Conservation (phyloP, 2,113 vertebrate species). For the Solea solea region DNA sequence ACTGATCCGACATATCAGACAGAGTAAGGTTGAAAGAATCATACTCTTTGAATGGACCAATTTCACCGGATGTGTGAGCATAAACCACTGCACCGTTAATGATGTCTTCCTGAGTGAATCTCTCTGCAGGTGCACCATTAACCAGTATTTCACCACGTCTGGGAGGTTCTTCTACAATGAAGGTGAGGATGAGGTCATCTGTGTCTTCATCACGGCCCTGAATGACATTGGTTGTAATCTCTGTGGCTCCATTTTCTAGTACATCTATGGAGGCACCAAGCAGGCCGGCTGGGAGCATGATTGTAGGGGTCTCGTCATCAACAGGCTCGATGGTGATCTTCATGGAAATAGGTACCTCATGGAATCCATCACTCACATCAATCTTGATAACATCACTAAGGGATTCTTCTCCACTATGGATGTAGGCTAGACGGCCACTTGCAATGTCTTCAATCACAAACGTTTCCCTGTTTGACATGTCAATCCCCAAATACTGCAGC, state of each 20-base stretch:
- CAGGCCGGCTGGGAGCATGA: constrained; percentile 84
- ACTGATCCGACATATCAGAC: constrained; percentile 90
- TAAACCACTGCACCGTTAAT: constrained; percentile 91
- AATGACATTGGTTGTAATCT: constrained; percentile 90
- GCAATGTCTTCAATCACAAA: constrained; percentile 83
- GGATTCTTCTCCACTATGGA: constrained; percentile 86
- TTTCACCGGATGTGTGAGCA: constrained; percentile 91
- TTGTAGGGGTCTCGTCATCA: constrained; percentile 83
- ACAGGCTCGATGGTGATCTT: constrained; percentile 85
- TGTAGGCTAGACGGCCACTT: constrained; percentile 79
- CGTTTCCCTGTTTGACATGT: constrained; percentile 82
- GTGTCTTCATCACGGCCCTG: constrained; percentile 87
- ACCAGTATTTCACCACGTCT: constrained; percentile 88
- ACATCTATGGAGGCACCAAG: constrained; percentile 92
- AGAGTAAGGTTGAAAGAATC: constrained; percentile 93
- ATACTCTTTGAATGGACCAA: constrained; percentile 84
- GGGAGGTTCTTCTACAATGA: constrained; percentile 89
- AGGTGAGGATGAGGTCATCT: constrained; percentile 91
- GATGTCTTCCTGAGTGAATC: constrained; percentile 92
- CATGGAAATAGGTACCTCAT: constrained; percentile 89
- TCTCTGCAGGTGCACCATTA: constrained; percentile 84
- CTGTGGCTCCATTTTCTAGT: constrained; percentile 89
- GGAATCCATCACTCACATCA: constrained; percentile 91
- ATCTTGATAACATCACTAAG: constrained; percentile 85
- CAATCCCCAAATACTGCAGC: constrained; percentile 81